Conservation (phyloP, 2,113 vertebrate species). For the Ophthalmolycus amberensis region DNA sequence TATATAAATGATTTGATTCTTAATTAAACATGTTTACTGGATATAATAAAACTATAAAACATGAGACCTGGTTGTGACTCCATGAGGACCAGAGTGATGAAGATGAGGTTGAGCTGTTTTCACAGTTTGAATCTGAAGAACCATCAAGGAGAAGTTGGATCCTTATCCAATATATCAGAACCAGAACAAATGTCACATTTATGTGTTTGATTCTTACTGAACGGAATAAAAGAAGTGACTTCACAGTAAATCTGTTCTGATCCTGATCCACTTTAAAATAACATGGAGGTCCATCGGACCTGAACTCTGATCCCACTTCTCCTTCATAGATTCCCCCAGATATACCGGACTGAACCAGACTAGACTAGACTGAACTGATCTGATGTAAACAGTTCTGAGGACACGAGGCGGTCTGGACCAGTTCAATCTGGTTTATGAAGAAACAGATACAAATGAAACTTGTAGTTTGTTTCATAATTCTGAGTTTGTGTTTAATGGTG, state of each 20-base stretch:
- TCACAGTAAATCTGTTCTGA: neutral
- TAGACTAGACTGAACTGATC: neutral
- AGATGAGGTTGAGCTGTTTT: slow-evolving; percentile 69
- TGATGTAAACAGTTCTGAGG: neutral
- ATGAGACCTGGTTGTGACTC: neutral
- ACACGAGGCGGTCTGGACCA: neutral
- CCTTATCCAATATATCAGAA: neutral
- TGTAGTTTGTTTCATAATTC: neutral
- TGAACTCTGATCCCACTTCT: slow-evolving; percentile 26
- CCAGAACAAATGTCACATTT: neutral
- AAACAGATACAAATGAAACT: neutral
- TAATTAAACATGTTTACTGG: slow-evolving; percentile 56
- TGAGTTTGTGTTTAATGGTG: too few relatives aligned
- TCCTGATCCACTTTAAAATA: neutral
- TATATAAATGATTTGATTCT: slow-evolving; percentile 51
- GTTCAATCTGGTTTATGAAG: neutral
- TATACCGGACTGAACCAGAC: neutral
- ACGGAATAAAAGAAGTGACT: neutral
- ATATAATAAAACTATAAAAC: slow-evolving; percentile 46
- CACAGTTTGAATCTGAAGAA: slow-evolving; percentile 63
- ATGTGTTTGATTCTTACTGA: neutral
- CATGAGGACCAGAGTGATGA: slow-evolving; percentile 20
- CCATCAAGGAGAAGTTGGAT: slow-evolving; percentile 19
- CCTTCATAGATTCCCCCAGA: neutral
- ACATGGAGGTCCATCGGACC: neutral